Percentiles rank a stretch among this genome's conserved stretches.
Conservation (phyloP, 2,797 vertebrate species). For the Clamator glandarius region DNA sequence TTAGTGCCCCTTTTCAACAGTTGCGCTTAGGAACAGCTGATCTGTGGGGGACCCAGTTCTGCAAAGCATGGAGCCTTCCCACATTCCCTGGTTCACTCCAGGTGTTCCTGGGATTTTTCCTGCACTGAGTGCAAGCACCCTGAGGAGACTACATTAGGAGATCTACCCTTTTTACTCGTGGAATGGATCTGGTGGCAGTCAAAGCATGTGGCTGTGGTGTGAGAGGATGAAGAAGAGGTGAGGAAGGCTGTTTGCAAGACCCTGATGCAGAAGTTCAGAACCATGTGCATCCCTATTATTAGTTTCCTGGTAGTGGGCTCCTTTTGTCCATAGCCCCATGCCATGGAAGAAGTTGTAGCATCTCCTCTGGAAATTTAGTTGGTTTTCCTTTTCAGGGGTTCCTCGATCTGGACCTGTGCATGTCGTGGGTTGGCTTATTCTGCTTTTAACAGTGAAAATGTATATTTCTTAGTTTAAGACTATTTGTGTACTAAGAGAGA, state of each 20-base stretch:
- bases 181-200: not conserved
- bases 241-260: not conserved
- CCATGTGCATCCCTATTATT: not conserved
- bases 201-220: rapidly evolving
- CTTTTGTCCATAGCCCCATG: not conserved
- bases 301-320: not conserved
- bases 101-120: not conserved
- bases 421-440: not conserved
- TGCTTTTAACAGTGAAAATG: not conserved
- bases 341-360: rapidly evolving
- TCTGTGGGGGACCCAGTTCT: rapidly evolving
- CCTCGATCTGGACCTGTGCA: not conserved
- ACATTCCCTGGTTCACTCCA: rapidly evolving
- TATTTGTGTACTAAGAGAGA: slow-evolving; percentile 25
- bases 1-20: not conserved
- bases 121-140: rapidly evolving
- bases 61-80: not conserved
- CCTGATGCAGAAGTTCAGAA: not conserved
- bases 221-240: not conserved
- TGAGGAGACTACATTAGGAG: rapidly evolving
- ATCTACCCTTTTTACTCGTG: not conserved
- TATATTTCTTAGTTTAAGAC: not conserved
- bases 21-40: not conserved
- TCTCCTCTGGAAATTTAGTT: not conserved
- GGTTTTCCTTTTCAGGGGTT: not conserved